Conservation (phyloP, 2,888 invertebrate genomes). For the Schizotus pectinicornis region DNA sequence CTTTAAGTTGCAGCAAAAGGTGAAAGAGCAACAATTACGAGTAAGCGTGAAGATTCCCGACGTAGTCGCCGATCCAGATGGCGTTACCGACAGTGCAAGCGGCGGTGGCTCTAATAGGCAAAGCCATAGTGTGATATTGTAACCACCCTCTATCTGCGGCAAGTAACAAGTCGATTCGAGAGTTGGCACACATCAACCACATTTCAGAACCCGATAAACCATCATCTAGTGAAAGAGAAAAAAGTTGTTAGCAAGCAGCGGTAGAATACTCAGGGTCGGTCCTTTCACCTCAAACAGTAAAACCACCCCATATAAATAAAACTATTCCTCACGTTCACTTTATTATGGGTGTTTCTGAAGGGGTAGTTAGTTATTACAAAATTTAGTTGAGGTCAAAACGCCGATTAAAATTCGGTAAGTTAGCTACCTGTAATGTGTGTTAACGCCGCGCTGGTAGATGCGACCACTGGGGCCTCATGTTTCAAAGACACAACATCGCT, state of each 20-base stretch:
- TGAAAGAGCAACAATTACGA: slow-evolving; percentile 59
- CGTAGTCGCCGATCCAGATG: slow-evolving; percentile 90
- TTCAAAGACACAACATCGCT: slow-evolving; percentile 79
- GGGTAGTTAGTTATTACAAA: too few relatives aligned
- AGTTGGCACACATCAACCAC: slow-evolving; percentile 76
- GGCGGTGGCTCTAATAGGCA: slow-evolving; percentile 69
- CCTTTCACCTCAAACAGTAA: neutral
- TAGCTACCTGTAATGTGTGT: slow-evolving; percentile 59
- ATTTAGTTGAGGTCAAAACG: neutral
- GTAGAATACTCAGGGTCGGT: too few relatives aligned
- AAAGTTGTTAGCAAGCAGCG: neutral
- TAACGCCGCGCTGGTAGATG: slow-evolving; percentile 64
- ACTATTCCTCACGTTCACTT: too few relatives aligned
- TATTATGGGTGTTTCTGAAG: too few relatives aligned
- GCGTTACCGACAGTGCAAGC: slow-evolving; percentile 77
- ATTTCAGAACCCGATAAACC: slow-evolving; percentile 69
- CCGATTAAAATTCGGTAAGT: neutral
- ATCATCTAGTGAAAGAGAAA: slow-evolving; percentile 58
- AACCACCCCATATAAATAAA: too few relatives aligned
- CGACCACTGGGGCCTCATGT: slow-evolving; percentile 69
- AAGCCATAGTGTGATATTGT: slow-evolving; percentile 65
- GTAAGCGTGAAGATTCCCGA: slow-evolving; percentile 85
- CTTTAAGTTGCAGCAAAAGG: neutral
- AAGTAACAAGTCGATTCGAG: slow-evolving; percentile 67
- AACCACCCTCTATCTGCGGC: slow-evolving; percentile 64